phyloP scores from a whole-genome alignment of 1,140 invertebrate genomes.

The Microplitis mediator region DNA sequence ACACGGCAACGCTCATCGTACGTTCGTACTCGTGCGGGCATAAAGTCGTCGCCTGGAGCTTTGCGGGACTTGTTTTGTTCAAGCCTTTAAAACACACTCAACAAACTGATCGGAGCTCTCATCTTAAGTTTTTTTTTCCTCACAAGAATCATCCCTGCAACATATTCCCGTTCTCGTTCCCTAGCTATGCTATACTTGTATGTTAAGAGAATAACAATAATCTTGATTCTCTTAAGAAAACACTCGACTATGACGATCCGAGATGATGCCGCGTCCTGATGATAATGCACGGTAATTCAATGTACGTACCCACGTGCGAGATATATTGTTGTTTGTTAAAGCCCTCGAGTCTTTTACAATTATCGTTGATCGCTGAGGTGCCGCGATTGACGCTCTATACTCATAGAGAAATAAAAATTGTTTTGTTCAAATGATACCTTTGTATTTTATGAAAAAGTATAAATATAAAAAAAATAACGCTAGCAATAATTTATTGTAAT shows the following conservation, averaged over 20 bases:
- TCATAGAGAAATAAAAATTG: background rate
- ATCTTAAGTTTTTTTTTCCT: background rate
- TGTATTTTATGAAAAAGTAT: too few species aligned
- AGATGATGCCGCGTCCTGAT: slow-evolving; percentile 51
- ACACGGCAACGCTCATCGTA: background rate
- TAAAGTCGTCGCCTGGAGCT: background rate
- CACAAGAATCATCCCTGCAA: too few species aligned
- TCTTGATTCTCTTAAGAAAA: slow-evolving; percentile 36
- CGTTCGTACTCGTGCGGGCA: background rate
- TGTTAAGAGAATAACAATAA: slow-evolving; percentile 1
- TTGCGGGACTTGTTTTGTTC: background rate
- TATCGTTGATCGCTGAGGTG: slow-evolving; percentile 18
- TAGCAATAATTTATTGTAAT: too few species aligned
- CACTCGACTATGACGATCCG: slow-evolving; percentile 44
- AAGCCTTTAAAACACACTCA: background rate
- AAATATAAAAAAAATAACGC: too few species aligned
- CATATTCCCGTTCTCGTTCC: background rate
- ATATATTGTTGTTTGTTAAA: slow-evolving; percentile 46
- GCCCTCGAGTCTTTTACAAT: slow-evolving; percentile 33
- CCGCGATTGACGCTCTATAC: slow-evolving; percentile 7
- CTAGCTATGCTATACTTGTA: background rate
- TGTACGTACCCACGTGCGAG: slow-evolving; percentile 35
- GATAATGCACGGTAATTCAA: slow-evolving; percentile 55
- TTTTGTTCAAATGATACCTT: background rate
- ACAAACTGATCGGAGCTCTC: background rate